Base-by-base conservation (phyloP, 2,888 invertebrate species). In the Chouioia cunea region DNA sequence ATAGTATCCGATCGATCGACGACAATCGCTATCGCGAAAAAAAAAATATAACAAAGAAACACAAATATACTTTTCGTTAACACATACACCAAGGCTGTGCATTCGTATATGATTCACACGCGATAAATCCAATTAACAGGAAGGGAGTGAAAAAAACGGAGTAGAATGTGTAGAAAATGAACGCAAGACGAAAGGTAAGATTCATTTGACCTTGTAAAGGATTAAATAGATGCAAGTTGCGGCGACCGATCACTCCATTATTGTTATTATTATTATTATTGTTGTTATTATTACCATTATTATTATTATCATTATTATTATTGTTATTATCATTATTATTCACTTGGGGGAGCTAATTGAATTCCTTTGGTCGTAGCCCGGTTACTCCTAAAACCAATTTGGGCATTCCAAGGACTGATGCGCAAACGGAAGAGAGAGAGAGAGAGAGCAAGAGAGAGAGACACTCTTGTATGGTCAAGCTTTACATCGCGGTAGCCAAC, bases 351-450 rank as follows among this genome's bases (percentile, higher is more conserved):
- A 27, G 27, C 80, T 83, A 83, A 83, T 83, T 83, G 83, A 82
- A 83, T 83, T 83, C 82, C 77, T 80, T 79, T 79, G 77, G 78
- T 79, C 77, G 77, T 73, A 77, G 79, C 77, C 27, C 77, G 79
- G 82, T 80, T 79, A 79, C 75, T 77, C 77, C 78, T 79, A 79
- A 80, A 80, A 79, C 79, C 79, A 79, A 79, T 80, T 80, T 80
- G 78, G 79, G 77, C 79, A 79, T 80, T 80, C 79, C 79, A 73
- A 70, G 66, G 74, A 70, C 48, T 20, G 56, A n/a, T 43, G 58
- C 20, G 23, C 50, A 44, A 63, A 68, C 48, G 22, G 68, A 68
- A 60, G 65, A 69, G 54, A 44, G 69, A 15, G 2, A 12, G 44
- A 64, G 44, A 18, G 57, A 59, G 43, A 23, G 48, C 20, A 67